Evolutionary conservation across 2,888 invertebrate species (phyloP), one percentile per base, ranked within the genome.

Genomic region (Troglohyphantes excavatus): DNA sequence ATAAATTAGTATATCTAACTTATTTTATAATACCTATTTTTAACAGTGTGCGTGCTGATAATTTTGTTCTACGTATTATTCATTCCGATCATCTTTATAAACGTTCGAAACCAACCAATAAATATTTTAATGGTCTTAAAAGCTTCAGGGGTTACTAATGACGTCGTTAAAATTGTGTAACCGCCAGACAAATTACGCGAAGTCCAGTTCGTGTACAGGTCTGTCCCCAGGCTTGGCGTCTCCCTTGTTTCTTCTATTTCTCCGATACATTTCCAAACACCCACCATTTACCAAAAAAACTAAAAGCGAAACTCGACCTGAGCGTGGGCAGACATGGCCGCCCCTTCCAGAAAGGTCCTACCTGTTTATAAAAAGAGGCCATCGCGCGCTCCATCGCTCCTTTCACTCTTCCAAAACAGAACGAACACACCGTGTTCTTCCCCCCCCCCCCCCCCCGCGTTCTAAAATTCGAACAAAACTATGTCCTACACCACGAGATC

Each of bases 311-410:
- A 6, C 13, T 11, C 26, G 21, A 63, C 21, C 23, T n/a, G 19
- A 26, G 79, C 19, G 70, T 82, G 82, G 82, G 33, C 70, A 82
- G 61, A 82, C 59, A 82, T 82, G 82, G 82, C 82, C 17, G 17
- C 53, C 53, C 17, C 63, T 43, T 21, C 68, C 53, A 23, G 33
- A 59, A 81, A 46, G 33, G 19, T 33, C 67, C 29, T 79, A 79
- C 86, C 72, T 87, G 70, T 43, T 19, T 87, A 86, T 87, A 81
- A 59, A 84, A 88, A 43, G 33, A 23, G 29, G 23, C 21, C 53
- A 29, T 21, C 46, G 59, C 29, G 17, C 65, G 11, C 29, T 9
- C 0, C 21, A 17, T 33, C 67, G 9, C n/a, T 27, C 81, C 68
- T 53, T 72, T 63, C 61, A 13, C 72, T 26, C 5, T 2, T 33